These are phyloP conservation scores for Characodon lateralis DNA, from an alignment of 2,797 vertebrate genomes.

Conservation along the genomic window DNA sequence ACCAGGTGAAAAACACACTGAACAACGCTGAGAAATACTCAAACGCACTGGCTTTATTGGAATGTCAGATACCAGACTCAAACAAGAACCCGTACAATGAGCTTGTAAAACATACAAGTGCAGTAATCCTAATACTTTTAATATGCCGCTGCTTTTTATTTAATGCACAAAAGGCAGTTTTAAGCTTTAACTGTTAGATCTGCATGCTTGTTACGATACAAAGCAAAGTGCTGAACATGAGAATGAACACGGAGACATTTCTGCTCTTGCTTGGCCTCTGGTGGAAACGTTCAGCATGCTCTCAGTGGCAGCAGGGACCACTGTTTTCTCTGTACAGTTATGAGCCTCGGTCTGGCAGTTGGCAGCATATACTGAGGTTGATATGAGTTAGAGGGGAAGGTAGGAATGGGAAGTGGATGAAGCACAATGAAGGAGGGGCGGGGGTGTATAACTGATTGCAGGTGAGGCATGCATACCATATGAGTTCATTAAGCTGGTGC, in stretches of 20 bases:
- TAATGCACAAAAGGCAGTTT: constrained; percentile 63
- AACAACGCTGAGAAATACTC: constrained; percentile 39
- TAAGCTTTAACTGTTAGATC: constrained; percentile 63
- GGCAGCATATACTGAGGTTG: constrained; percentile 51
- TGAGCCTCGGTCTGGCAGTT: constrained; percentile 30
- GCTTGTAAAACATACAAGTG: constrained; percentile 61
- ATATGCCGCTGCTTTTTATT: constrained; percentile 24
- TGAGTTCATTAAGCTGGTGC: constrained; percentile 42
- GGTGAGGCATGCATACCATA: constrained; percentile 64
- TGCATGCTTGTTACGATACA: constrained; percentile 71
- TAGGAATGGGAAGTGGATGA: constrained; percentile 16
- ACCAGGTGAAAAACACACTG: background rate
- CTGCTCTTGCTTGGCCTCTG: constrained; percentile 19
- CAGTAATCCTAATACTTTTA: constrained; percentile 40
- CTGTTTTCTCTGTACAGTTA: constrained; percentile 45
- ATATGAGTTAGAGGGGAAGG: background rate
- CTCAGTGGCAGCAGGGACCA: constrained; percentile 54
- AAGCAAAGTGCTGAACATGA: constrained; percentile 55
- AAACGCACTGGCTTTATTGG: constrained; percentile 78
- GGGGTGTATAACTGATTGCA: constrained; percentile 31
- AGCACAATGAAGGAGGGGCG: constrained; percentile 26
- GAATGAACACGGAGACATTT: constrained; percentile 48
- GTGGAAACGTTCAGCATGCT: constrained; percentile 32
- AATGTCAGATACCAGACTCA: constrained; percentile 68
- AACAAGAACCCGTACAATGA: constrained; percentile 64